Evolutionary conservation across 2,113 vertebrate genomes (phyloP).

Genomic region (Mesoclemmys tuberculata): DNA sequence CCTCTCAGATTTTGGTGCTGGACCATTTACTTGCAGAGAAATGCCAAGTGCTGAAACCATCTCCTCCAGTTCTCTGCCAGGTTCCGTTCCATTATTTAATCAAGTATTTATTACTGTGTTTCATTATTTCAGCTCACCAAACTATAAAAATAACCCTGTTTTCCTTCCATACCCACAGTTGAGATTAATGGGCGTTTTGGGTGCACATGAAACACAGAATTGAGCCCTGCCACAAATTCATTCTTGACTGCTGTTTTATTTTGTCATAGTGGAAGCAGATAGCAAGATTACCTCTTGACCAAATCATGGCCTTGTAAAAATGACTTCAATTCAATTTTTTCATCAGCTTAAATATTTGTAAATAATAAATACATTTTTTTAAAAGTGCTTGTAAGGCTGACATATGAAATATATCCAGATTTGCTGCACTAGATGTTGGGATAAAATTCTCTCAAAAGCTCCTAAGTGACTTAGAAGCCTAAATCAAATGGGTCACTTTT

Average conservation of each 20-base stretch:
- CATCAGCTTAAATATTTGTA: slow-evolving; percentile 21
- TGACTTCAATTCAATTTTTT: slow-evolving; percentile 48
- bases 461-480: background rate
- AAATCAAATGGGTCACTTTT: background rate
- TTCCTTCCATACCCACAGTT: background rate
- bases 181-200: background rate
- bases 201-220: background rate
- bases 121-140: background rate
- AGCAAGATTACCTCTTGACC: slow-evolving; percentile 32
- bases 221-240: background rate
- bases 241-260: background rate
- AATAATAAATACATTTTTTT: slow-evolving; percentile 32
- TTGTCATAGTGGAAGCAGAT: slow-evolving; percentile 12
- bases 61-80: background rate
- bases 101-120: background rate
- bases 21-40: background rate
- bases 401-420: background rate
- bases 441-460: background rate
- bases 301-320: slow-evolving; percentile 35
- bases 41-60: background rate
- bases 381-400: slow-evolving; percentile 24
- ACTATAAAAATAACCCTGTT: background rate
- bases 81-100: background rate
- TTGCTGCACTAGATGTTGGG: background rate
- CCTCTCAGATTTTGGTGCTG: background rate